Evolutionary conservation across 2,113 vertebrate species (phyloP).

Genomic region (Datnioides undecimradiatus): DNA sequence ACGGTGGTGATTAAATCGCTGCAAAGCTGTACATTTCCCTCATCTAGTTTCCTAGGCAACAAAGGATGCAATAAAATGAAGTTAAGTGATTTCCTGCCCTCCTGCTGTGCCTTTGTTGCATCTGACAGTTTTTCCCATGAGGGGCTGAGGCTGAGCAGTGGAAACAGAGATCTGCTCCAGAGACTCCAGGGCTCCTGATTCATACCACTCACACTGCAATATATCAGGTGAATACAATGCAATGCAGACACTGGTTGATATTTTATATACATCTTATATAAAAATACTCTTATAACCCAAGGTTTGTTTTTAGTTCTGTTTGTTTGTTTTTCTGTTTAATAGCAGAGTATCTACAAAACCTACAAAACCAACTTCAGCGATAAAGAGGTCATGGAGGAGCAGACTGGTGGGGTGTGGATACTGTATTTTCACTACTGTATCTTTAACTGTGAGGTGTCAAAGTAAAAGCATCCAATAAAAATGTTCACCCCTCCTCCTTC

Average conservation of each 20-base stretch:
- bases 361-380: too few species aligned
- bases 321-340: too few species aligned
- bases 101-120: slow-evolving; percentile 41
- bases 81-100: slow-evolving; percentile 63
- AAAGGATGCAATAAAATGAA: slow-evolving; percentile 74
- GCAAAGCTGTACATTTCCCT: slow-evolving; percentile 39
- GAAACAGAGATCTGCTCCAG: slow-evolving; percentile 19
- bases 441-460: too few species aligned
- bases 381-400: too few species aligned
- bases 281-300: too few species aligned
- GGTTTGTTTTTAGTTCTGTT: too few species aligned
- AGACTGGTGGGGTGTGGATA: too few species aligned
- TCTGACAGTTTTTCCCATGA: slow-evolving; percentile 24
- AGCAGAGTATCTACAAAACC: too few species aligned
- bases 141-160: slow-evolving; percentile 6
- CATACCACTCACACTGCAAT: slow-evolving; percentile 1
- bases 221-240: not conserved
- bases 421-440: too few species aligned
- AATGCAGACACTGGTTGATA: not conserved
- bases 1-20: slow-evolving; percentile 36
- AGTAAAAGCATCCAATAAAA: too few species aligned
- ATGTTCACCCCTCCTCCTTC: too few species aligned
- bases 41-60: slow-evolving; percentile 82
- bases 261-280: not conserved
- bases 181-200: not conserved